Percentiles rank a stretch among this genome's conserved stretches.
phyloP scores from a whole-genome alignment of 2,888 invertebrate genomes.

The Drosophila falleni region DNA sequence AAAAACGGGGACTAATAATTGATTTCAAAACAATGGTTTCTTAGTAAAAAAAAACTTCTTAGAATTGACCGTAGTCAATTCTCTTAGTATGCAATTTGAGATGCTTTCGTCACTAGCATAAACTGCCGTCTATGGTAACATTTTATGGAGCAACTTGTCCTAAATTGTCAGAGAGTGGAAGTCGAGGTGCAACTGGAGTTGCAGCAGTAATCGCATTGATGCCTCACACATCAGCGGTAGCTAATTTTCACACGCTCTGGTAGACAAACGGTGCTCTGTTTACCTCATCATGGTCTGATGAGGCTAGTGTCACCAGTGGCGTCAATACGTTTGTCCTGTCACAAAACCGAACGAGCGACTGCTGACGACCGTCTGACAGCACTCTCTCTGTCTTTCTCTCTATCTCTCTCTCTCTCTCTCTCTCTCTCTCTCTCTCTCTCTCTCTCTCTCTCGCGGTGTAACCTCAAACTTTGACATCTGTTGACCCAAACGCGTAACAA shows the following conservation, averaged over 20 bases:
- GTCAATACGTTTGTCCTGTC: conserved; percentile 59
- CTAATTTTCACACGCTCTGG: conserved; percentile 66
- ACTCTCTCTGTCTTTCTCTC: neutral
- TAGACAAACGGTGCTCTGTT: conserved; percentile 3
- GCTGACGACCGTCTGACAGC: conserved; percentile 6
- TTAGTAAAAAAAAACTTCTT: too few species aligned
- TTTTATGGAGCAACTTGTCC: neutral
- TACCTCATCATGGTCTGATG: conserved; percentile 23
- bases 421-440: neutral
- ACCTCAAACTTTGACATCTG: conserved; percentile 53
- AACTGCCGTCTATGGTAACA: too few species aligned
- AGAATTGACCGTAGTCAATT: too few species aligned
- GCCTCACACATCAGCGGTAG: conserved; percentile 35
- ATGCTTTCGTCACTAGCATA: too few species aligned
- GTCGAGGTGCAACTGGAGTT: conserved; percentile 16
- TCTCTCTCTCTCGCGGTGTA: neutral
- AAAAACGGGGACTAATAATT: too few species aligned
- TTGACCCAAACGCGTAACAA: conserved; percentile 74
- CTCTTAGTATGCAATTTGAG: too few species aligned
- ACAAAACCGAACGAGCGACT: conserved; percentile 33
- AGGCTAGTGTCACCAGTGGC: conserved; percentile 28
- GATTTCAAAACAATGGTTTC: too few species aligned
- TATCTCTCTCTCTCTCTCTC: neutral
- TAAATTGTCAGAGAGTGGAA: neutral
- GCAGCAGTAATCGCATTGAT: conserved; percentile 43